Evolutionary conservation across 2,113 vertebrate species (phyloP), one percentile per base, ranked within the genome.

Genomic region (Pelodiscus sinensis): DNA sequence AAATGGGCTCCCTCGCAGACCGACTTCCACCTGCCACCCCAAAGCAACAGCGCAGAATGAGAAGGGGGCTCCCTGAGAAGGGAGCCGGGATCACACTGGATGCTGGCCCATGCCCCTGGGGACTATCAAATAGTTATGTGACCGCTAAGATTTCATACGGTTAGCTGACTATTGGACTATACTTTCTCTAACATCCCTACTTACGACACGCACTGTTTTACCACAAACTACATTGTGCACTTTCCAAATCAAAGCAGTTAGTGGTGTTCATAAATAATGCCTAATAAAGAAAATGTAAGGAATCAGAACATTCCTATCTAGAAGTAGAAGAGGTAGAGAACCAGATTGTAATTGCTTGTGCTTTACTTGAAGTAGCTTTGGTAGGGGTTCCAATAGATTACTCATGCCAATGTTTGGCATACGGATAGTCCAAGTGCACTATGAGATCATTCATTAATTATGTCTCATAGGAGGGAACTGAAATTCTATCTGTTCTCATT

Each of bases 401-500:
- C 68, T 58, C 22, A 44, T 27, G 9, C 0, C 19, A 10, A 8
- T 22, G 1, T 12, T 62, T 81, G 84, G 92, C 79, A 94, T 5
- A 58, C 52, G 90, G 56, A 18, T 56, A n/a, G 71, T 6, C 65
- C 35, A 54, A 1, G 35, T 11, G 54, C 6, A 79, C 35, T 55
- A 57, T 18, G 4, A 52, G 3, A 25, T 60, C 5, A 85, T 38
- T 78, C n/a, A 52, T 7, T 81, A 83, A 79, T 12, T 3, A 19
- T 25, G 16, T 57, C 5, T 65, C 57, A 5, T 21, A 68, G n/a
- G 31, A 93, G 84, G 7, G 79, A 81, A 4, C 3, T 55, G 31
- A 91, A 60, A 21, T 73, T 93, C 27, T 73, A 29, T 85, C 78
- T 83, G 73, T 65, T 50, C 38, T 85, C 85, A 90, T 29, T 50